phyloP scores from a whole-genome alignment of 2,113 vertebrate genomes.

The Malurus melanocephalus region DNA sequence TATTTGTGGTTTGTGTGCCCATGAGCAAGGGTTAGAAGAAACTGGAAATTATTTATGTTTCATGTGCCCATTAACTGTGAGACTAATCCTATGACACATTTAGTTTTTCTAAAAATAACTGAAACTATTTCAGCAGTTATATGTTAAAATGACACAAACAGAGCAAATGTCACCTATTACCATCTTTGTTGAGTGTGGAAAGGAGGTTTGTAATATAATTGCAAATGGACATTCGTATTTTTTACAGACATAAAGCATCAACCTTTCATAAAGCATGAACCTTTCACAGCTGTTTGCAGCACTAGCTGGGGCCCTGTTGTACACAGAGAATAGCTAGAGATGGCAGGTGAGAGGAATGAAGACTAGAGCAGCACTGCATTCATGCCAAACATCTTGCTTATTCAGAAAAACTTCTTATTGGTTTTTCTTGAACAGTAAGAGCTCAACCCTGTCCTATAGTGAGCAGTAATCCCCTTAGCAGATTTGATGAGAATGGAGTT shows the following conservation, averaged over 20 bases:
- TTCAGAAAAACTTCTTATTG: not conserved
- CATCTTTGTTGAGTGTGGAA: not conserved
- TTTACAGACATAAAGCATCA: not conserved
- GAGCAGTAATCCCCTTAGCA: not conserved
- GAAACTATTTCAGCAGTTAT: not conserved
- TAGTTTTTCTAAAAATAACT: not conserved
- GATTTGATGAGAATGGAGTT: not conserved
- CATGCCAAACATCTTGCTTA: not conserved
- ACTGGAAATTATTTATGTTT: not conserved
- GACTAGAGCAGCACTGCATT: not conserved
- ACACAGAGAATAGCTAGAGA: not conserved
- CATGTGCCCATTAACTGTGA: not conserved
- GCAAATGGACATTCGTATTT: not conserved
- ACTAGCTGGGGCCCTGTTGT: not conserved
- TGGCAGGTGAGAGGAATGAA: not conserved
- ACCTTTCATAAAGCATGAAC: not conserved
- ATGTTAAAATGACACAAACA: not conserved
- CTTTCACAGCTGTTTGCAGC: not conserved
- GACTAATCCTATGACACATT: not conserved
- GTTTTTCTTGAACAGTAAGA: not conserved
- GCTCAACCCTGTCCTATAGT: not conserved
- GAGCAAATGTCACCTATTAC: not conserved
- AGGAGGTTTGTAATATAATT: not conserved
- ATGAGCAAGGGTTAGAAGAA: not conserved
- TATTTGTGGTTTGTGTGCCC: not conserved